Evolutionary conservation across 1,140 invertebrate species (phyloP).

Genomic region (Bradysia coprophila): DNA sequence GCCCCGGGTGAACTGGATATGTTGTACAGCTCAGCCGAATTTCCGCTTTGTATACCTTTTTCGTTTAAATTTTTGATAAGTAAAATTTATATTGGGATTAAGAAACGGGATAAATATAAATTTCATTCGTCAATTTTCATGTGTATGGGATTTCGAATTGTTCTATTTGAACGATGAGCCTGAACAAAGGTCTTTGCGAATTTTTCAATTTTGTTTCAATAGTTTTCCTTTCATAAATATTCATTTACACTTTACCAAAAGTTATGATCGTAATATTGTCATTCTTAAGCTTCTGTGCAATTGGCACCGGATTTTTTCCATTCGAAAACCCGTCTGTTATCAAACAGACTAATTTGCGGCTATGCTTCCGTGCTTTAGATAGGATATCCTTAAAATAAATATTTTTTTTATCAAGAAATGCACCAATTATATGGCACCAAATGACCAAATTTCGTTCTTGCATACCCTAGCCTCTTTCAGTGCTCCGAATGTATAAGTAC

Average conservation of each 20-base stretch:
- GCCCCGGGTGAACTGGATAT: conserved; percentile 43
- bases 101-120: too few species aligned
- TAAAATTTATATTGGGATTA: too few species aligned
- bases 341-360: conserved; percentile 41
- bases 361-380: conserved; percentile 24
- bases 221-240: too few species aligned
- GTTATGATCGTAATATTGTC: conserved; percentile 41
- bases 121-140: too few species aligned
- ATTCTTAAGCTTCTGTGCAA: conserved; percentile 31
- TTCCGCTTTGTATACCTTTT: conserved; percentile 44
- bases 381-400: conserved; percentile 30
- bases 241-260: conserved; percentile 38
- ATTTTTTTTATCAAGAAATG: too few species aligned
- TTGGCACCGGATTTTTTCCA: conserved; percentile 42
- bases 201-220: too few species aligned
- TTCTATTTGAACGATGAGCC: too few species aligned
- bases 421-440: too few species aligned
- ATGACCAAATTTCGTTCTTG: too few species aligned
- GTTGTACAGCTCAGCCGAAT: conserved; percentile 40
- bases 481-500: conserved; percentile 48
- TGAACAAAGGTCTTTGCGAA: too few species aligned
- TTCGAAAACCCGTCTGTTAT: conserved; percentile 59
- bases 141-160: too few species aligned
- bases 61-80: neutral
- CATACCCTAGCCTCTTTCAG: conserved; percentile 40